Evolutionary conservation across 2,113 vertebrate species (phyloP).

Genomic region (Oreochromis spilurus): DNA sequence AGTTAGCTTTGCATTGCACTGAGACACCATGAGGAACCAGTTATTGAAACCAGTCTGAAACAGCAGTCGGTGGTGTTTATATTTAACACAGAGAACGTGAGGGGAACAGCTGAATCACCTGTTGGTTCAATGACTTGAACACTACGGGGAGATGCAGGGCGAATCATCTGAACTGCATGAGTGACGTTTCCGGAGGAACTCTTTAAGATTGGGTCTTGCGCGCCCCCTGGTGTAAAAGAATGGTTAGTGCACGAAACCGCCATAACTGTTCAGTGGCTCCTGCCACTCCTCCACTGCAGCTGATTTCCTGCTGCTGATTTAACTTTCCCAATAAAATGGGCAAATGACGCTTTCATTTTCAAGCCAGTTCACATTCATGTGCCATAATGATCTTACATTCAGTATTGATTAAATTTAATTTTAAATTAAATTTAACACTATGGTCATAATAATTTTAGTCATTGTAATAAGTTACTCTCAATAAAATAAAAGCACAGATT

Average conservation of each 20-base stretch:
- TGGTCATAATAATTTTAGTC: not conserved
- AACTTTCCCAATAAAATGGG: not conserved
- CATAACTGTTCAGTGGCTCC: not conserved
- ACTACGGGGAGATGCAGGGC: not conserved
- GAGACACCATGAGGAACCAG: accelerated
- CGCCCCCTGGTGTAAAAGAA: not conserved
- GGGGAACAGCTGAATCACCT: not conserved
- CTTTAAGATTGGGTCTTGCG: not conserved
- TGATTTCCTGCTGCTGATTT: not conserved
- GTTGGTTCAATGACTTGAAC: not conserved
- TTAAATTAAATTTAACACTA: not conserved
- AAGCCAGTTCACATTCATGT: not conserved
- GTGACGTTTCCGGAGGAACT: not conserved
- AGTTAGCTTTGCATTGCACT: not conserved
- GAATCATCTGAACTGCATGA: not conserved
- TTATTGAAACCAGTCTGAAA: not conserved
- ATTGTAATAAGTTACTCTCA: not conserved
- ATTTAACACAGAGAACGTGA: not conserved
- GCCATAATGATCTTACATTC: not conserved
- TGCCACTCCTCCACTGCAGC: not conserved
- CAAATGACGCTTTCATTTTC: not conserved
- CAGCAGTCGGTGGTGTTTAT: not conserved
- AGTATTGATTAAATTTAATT: accelerated
- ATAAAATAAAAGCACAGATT: not conserved
- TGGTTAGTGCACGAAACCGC: not conserved